phyloP scores from a whole-genome alignment of 2,797 vertebrate genomes.

The Hipposideros larvatus region DNA sequence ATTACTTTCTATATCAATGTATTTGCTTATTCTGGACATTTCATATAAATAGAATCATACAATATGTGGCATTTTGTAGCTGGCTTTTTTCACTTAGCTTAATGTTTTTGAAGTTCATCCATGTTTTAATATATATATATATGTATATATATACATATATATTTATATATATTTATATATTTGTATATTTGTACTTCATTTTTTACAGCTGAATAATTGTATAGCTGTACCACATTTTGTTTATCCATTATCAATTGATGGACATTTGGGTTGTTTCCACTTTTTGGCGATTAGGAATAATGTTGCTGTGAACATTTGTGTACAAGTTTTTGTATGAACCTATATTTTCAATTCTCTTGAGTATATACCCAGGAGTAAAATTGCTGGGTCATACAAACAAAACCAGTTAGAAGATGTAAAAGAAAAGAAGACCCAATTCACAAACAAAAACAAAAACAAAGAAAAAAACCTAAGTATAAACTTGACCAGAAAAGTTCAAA shows the following conservation, averaged over 20 bases:
- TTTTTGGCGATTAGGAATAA: not conserved
- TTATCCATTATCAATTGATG: not conserved
- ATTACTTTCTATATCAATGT: not conserved
- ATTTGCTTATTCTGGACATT: not conserved
- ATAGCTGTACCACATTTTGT: not conserved
- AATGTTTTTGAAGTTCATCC: not conserved
- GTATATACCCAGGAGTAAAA: not conserved
- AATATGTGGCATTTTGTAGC: not conserved
- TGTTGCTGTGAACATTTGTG: not conserved
- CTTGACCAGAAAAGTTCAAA: not conserved
- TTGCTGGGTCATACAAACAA: not conserved
- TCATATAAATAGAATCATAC: not conserved
- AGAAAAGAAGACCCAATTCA: not conserved
- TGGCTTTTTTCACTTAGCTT: not conserved
- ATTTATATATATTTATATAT: no score
- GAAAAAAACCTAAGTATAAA: not conserved
- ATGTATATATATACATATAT: no score
- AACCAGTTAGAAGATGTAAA: not conserved
- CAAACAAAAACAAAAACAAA: conserved; percentile 1
- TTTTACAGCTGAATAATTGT: not conserved
- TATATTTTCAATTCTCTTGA: not conserved
- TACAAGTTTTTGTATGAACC: not conserved
- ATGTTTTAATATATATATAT: not conserved
- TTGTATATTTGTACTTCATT: not conserved
- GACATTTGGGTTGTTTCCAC: not conserved